Percentiles rank a stretch among this genome's conserved stretches.
Evolutionary conservation across 30 jellyfish, hydroid and myxozoan genomes (phyloP).

Genomic region (Cassiopea xamachana): DNA sequence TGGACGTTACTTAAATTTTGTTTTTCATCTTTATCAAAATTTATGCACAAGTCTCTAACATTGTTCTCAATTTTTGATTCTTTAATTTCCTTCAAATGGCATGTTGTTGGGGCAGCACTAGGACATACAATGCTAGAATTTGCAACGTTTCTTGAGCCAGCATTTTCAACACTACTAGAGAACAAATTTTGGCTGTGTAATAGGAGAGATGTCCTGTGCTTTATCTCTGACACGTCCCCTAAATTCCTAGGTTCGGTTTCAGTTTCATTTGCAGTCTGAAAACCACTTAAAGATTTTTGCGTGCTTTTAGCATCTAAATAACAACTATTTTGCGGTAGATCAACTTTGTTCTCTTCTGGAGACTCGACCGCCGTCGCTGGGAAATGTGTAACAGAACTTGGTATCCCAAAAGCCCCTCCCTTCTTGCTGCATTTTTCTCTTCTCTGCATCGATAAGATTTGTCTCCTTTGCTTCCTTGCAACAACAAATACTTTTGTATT

Average conservation of each 20-base stretch:
- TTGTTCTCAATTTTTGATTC: no score
- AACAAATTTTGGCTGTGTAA: background rate
- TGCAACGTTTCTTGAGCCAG: background rate
- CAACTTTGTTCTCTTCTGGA: background rate
- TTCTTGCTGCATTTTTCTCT: background rate
- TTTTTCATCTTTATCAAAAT: no score
- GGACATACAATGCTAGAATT: background rate
- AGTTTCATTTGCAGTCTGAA: no score
- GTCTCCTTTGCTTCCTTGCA: slow-evolving; percentile 48
- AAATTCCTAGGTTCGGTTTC: no score
- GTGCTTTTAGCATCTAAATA: no score
- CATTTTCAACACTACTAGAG: background rate
- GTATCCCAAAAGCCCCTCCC: background rate
- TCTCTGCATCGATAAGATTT: background rate
- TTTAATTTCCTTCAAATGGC: no score
- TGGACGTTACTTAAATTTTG: no score
- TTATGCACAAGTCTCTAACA: no score
- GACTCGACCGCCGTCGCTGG: background rate
- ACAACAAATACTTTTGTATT: slow-evolving; percentile 23
- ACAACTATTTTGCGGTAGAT: background rate
- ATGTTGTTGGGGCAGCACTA: background rate
- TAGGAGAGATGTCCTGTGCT: background rate
- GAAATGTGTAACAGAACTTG: background rate
- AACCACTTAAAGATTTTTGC: no score
- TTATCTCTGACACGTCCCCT: background rate